Percentiles rank a stretch among this genome's conserved stretches.
Conservation (phyloP, 2,888 invertebrate species). For the Metacarcinus magister region DNA sequence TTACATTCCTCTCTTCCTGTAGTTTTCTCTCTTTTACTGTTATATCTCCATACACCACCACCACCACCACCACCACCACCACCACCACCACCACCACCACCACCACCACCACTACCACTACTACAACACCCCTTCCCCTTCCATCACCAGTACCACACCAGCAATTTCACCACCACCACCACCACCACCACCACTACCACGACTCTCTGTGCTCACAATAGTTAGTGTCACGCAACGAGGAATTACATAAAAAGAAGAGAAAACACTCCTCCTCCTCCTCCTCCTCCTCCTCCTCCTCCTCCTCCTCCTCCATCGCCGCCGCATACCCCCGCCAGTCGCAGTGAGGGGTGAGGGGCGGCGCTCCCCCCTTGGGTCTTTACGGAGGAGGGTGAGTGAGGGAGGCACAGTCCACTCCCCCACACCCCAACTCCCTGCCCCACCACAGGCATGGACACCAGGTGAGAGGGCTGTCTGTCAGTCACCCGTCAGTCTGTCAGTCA, state of each 20-base stretch:
- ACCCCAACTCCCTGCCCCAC: background rate
- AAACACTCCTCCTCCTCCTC: background rate
- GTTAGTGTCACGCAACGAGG: background rate
- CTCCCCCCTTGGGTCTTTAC: background rate
- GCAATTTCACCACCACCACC: background rate
- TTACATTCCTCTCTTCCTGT: background rate
- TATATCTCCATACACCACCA: background rate
- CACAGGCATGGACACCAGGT: background rate
- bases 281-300: background rate
- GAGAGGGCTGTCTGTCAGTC: background rate
- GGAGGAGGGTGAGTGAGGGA: background rate
- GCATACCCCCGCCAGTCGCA: background rate
- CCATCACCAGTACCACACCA: background rate
- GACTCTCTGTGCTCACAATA: background rate
- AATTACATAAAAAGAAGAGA: background rate
- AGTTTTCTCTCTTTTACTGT: background rate
- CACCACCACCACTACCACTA: slow-evolving; percentile 49
- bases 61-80: slow-evolving; percentile 35
- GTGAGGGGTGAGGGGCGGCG: background rate
- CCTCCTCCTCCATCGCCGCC: background rate
- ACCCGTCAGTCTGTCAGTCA: background rate
- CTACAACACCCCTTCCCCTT: background rate
- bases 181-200: background rate
- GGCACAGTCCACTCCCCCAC: background rate
- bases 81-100: slow-evolving; percentile 43